Conservation (phyloP, 2,888 invertebrate genomes). For the Theretra japonica region DNA sequence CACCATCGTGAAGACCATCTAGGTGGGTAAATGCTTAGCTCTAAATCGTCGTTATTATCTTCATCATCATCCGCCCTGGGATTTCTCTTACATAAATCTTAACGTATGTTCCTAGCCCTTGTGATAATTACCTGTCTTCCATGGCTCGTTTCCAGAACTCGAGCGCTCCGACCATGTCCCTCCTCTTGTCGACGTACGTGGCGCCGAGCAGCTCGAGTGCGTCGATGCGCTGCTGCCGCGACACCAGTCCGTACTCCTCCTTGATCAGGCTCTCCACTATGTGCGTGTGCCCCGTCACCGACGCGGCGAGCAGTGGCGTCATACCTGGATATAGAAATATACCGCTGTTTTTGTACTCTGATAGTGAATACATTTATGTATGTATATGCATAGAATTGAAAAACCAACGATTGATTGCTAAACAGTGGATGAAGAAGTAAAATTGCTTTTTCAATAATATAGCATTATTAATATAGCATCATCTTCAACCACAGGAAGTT, state of each 20-base stretch:
- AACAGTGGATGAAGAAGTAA: no score
- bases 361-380: no score
- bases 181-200: slow-evolving; percentile 97
- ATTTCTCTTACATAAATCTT: no score
- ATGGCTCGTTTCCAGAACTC: slow-evolving; percentile 96
- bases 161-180: slow-evolving; percentile 96
- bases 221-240: slow-evolving; percentile 92
- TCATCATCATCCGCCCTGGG: no score
- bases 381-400: no score
- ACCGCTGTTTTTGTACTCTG: no score
- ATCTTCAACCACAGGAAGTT: neutral
- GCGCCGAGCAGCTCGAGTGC: slow-evolving; percentile 96
- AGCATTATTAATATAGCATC: no score
- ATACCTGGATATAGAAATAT: slow-evolving; percentile 85
- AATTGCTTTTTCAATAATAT: no score
- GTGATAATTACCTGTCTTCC: slow-evolving; percentile 88
- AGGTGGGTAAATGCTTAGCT: no score
- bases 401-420: neutral
- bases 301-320: slow-evolving; percentile 97
- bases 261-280: slow-evolving; percentile 96
- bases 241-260: slow-evolving; percentile 89
- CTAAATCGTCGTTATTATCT: no score
- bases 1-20: no score
- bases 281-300: slow-evolving; percentile 95
- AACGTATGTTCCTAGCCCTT: no score